phyloP scores from a whole-genome alignment of 2,888 invertebrate genomes.

The Tipula unca region DNA sequence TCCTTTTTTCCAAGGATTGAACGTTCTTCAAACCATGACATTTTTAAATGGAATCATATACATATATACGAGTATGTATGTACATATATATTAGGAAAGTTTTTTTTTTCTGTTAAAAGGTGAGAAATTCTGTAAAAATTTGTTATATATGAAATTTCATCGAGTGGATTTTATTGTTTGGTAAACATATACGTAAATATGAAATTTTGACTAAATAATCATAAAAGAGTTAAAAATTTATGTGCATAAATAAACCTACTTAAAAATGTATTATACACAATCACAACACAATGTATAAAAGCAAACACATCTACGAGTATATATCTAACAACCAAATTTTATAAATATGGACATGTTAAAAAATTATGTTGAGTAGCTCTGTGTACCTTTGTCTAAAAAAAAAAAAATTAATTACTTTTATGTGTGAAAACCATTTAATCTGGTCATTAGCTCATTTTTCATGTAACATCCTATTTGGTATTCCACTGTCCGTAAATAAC shows the following conservation, averaged over 20 bases:
- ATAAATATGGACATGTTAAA: neutral
- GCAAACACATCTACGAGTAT: neutral
- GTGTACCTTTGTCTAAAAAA: neutral
- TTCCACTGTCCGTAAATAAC: neutral
- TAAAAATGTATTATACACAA: neutral
- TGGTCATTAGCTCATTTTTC: neutral
- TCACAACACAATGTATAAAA: too few species aligned
- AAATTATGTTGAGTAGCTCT: neutral
- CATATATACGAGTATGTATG: too few species aligned
- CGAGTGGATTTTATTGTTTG: neutral
- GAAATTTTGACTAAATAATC: neutral
- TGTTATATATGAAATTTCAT: neutral
- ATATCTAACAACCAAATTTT: neutral
- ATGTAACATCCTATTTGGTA: neutral
- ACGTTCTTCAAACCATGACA: neutral
- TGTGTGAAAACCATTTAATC: neutral
- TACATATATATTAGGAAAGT: neutral
- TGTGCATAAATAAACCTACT: neutral
- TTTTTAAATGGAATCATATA: neutral
- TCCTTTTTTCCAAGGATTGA: neutral
- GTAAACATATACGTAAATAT: neutral
- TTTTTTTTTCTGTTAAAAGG: neutral
- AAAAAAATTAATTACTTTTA: neutral
- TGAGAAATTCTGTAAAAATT: neutral
- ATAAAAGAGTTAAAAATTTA: neutral